These are phyloP conservation scores for Microcebus ravelobensis DNA, from an alignment of 2,113 vertebrate species.

Conservation along the genomic window DNA sequence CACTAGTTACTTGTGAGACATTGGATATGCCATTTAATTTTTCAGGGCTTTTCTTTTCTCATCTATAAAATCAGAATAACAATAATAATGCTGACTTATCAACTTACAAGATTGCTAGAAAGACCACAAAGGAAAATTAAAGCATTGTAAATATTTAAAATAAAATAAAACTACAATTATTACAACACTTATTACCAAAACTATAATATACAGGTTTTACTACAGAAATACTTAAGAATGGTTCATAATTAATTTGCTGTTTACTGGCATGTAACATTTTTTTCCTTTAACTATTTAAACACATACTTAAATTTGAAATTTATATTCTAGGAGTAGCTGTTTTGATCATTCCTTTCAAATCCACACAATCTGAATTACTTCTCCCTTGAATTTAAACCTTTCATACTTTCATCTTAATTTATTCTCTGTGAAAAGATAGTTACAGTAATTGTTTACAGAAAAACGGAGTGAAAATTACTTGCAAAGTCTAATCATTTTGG, in stretches of 20 bases:
- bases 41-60: background rate
- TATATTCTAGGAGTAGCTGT: background rate
- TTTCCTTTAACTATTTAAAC: slow-evolving; percentile 6
- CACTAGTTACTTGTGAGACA: background rate
- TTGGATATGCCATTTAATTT: background rate
- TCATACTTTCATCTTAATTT: slow-evolving; percentile 18
- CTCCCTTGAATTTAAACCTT: background rate
- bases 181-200: background rate
- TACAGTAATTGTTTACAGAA: background rate
- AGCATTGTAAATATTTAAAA: background rate
- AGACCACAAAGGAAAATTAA: background rate
- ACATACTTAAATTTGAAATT: slow-evolving; percentile 34
- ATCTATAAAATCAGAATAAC: background rate
- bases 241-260: slow-evolving; percentile 13
- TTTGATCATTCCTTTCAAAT: slow-evolving; percentile 32
- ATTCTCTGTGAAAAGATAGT: background rate
- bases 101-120: background rate
- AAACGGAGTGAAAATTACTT: background rate
- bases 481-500: slow-evolving; percentile 12
- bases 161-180: background rate
- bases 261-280: background rate
- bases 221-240: background rate
- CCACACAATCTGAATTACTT: background rate
- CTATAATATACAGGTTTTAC: background rate
- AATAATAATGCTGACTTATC: background rate